A percentile compares a stretch with the other conserved stretches of the same genome.
Conservation (phyloP, 2,888 invertebrate genomes). For the Heteromyza rotundicornis region DNA sequence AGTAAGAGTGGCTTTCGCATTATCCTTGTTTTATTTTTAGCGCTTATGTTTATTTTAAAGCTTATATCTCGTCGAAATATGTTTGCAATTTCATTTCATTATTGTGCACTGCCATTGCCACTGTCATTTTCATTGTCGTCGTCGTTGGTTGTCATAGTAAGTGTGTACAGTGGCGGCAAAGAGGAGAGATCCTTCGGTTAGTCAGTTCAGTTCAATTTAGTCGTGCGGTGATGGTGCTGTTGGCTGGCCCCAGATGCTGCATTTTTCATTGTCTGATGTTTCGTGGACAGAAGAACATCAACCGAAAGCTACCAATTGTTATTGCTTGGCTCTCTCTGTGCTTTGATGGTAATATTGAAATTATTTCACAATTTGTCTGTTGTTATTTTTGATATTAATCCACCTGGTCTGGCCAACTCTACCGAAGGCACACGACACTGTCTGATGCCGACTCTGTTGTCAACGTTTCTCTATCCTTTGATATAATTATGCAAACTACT, state of each 20-base stretch:
- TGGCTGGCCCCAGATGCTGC: background rate
- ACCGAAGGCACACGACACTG: background rate
- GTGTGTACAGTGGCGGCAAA: too few relatives aligned
- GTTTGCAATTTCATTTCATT: slow-evolving; percentile 47
- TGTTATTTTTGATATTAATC: slow-evolving; percentile 8
- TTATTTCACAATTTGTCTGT: slow-evolving; percentile 13
- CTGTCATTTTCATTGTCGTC: slow-evolving; percentile 36
- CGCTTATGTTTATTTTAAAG: slow-evolving; percentile 36
- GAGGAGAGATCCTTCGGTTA: too few relatives aligned
- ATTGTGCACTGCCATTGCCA: slow-evolving; percentile 38
- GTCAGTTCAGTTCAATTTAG: too few relatives aligned
- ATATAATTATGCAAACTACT: too few relatives aligned
- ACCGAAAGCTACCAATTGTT: background rate
- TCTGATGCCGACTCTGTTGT: background rate
- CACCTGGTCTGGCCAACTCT: slow-evolving; percentile 3
- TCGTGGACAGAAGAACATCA: background rate
- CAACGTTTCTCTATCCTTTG: too few relatives aligned
- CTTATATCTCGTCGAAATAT: slow-evolving; percentile 30
- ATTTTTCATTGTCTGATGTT: background rate
- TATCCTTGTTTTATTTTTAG: slow-evolving; percentile 6
- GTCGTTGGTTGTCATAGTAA: background rate
- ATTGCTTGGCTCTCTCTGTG: background rate
- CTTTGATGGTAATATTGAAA: slow-evolving; percentile 10
- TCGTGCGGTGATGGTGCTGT: too few relatives aligned
- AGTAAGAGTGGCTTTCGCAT: too few relatives aligned